These are phyloP conservation scores for Branchipolynoe longqiensis DNA, from an alignment of 2,888 invertebrate species.

Conservation along the genomic window DNA sequence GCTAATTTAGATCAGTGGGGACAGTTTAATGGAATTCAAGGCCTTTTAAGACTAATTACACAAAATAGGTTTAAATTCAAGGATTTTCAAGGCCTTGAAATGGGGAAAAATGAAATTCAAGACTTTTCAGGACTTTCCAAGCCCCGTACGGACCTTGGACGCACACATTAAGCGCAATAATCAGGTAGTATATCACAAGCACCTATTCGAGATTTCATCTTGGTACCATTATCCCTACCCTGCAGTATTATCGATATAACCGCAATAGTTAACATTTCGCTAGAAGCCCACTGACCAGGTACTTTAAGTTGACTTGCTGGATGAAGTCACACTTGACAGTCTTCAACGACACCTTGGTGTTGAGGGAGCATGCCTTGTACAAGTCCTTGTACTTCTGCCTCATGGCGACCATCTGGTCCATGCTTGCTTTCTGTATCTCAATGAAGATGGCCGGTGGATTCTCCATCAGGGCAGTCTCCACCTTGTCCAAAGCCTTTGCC, in stretches of 20 bases:
- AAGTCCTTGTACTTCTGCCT: conserved; percentile 1
- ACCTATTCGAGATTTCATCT: background rate
- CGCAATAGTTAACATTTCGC: background rate
- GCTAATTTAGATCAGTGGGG: too few relatives aligned
- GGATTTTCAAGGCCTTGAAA: too few relatives aligned
- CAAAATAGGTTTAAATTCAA: too few relatives aligned
- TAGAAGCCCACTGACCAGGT: background rate
- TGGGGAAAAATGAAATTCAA: too few relatives aligned
- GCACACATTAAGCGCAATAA: too few relatives aligned
- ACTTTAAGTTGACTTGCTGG: background rate
- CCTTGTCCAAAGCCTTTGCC: background rate
- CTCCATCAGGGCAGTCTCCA: background rate
- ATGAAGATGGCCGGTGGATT: background rate
- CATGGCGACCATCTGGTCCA: background rate
- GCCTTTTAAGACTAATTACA: too few relatives aligned
- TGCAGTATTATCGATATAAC: background rate
- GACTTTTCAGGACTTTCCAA: too few relatives aligned
- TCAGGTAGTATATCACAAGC: background rate
- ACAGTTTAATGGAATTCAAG: too few relatives aligned
- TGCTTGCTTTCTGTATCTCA: background rate
- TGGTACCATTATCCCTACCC: background rate
- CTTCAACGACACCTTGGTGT: background rate
- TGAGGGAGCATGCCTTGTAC: background rate
- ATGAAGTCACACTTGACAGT: conserved; percentile 11
- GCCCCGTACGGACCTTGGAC: too few relatives aligned